A percentile compares a stretch with the other conserved stretches of the same genome.
Conservation (phyloP, 2,888 invertebrate genomes). For the Dorcus parallelipipedus region DNA sequence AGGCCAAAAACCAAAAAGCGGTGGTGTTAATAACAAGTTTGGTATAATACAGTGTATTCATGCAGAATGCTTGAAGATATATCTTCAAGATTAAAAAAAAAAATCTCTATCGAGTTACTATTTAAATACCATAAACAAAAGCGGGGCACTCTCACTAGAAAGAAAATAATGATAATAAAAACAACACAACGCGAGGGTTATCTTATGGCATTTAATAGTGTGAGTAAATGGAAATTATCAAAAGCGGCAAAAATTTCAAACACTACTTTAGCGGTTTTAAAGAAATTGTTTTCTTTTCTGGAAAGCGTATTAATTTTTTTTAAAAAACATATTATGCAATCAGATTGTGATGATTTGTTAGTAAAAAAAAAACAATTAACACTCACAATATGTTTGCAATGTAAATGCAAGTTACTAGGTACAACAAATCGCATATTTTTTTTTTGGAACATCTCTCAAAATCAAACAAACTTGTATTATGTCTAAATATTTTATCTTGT, state of each 20-base stretch:
- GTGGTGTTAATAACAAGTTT: slow-evolving; percentile 33
- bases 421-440: no score
- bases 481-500: no score
- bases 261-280: slow-evolving; percentile 18
- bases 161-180: slow-evolving; percentile 5
- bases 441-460: no score
- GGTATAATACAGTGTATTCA: slow-evolving; percentile 37
- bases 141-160: neutral
- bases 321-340: slow-evolving; percentile 34
- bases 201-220: slow-evolving; percentile 15
- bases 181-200: neutral
- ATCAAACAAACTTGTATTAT: no score
- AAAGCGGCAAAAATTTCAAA: slow-evolving; percentile 17
- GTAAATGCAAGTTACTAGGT: neutral
- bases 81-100: slow-evolving; percentile 9
- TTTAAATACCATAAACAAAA: slow-evolving; percentile 8
- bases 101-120: slow-evolving; percentile 2
- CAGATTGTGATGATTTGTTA: slow-evolving; percentile 40
- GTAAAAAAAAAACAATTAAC: slow-evolving; percentile 26
- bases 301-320: slow-evolving; percentile 27
- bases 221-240: slow-evolving; percentile 6
- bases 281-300: slow-evolving; percentile 19
- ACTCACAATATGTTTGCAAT: slow-evolving; percentile 41
- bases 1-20: slow-evolving; percentile 40
- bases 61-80: slow-evolving; percentile 51